These are phyloP conservation scores for Chydorus sphaericus DNA, from an alignment of 2,888 invertebrate species.

Conservation along the genomic window DNA sequence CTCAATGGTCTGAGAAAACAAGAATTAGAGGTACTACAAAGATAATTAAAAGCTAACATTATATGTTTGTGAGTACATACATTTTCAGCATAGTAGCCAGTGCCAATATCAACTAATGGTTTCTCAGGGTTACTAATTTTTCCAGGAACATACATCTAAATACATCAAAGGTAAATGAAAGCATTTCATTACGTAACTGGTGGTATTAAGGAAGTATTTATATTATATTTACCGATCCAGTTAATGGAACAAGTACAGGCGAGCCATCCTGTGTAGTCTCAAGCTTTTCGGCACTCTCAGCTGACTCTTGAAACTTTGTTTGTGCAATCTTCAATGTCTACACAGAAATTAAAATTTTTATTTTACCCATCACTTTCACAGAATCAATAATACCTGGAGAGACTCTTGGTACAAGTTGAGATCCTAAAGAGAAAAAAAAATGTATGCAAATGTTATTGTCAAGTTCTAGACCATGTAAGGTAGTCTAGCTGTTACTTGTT, in stretches of 20 bases:
- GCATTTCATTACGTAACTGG: not conserved
- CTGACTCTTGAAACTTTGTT: conserved; percentile 74
- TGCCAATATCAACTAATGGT: conserved; percentile 89
- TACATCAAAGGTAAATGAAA: not conserved
- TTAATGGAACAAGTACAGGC: conserved; percentile 80
- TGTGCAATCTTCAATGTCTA: conserved; percentile 79
- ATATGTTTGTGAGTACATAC: conserved; percentile 32
- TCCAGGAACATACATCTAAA: conserved; percentile 92
- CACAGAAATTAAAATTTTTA: too few species aligned
- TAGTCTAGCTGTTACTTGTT: conserved; percentile 44
- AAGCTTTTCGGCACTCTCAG: conserved; percentile 65
- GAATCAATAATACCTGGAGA: too few species aligned
- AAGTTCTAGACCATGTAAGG: not conserved
- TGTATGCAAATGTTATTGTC: conserved; percentile 17
- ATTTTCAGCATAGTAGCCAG: conserved; percentile 92
- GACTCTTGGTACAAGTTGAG: conserved; percentile 79
- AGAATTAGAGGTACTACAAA: conserved; percentile 2
- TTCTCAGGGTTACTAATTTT: conserved; percentile 65
- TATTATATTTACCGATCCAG: conserved; percentile 53
- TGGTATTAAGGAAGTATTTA: not conserved
- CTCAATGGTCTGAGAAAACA: conserved; percentile 44
- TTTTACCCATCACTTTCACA: too few species aligned
- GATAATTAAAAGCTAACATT: not conserved
- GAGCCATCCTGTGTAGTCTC: conserved; percentile 61
- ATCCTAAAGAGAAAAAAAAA: conserved; percentile 39